These are phyloP conservation scores for Polyergus mexicanus DNA, from an alignment of 1,140 invertebrate genomes.

Conservation along the genomic window DNA sequence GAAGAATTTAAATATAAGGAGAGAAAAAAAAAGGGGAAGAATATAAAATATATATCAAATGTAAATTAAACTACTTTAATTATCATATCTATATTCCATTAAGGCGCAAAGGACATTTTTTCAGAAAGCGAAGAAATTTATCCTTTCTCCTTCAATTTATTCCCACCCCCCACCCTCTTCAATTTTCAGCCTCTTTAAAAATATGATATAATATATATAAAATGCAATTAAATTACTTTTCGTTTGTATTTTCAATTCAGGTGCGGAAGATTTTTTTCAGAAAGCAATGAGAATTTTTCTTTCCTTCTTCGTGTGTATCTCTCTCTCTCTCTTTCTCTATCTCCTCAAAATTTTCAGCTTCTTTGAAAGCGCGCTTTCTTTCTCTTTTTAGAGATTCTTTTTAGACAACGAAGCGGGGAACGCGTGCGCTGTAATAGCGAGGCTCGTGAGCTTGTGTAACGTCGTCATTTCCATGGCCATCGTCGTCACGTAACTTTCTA, in stretches of 20 bases:
- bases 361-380: slow-evolving; percentile 1
- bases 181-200: background rate
- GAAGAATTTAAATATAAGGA: background rate
- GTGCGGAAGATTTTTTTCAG: background rate
- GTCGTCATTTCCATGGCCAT: slow-evolving; percentile 78
- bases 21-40: background rate
- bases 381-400: slow-evolving; percentile 24
- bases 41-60: background rate
- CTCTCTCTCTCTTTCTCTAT: background rate
- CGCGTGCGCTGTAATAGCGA: slow-evolving; percentile 54
- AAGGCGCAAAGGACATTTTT: too few species aligned
- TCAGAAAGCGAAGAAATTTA: too few species aligned
- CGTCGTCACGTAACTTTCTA: slow-evolving; percentile 78
- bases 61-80: too few species aligned
- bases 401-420: slow-evolving; percentile 12
- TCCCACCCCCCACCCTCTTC: too few species aligned
- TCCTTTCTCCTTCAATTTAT: too few species aligned
- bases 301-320: background rate
- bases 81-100: too few species aligned
- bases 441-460: slow-evolving; percentile 75
- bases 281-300: background rate
- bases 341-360: background rate
- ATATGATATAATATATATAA: background rate
- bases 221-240: background rate
- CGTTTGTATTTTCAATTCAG: background rate